Evolutionary conservation across 1,140 invertebrate species (phyloP).

Genomic region (Bombus balteatus): DNA sequence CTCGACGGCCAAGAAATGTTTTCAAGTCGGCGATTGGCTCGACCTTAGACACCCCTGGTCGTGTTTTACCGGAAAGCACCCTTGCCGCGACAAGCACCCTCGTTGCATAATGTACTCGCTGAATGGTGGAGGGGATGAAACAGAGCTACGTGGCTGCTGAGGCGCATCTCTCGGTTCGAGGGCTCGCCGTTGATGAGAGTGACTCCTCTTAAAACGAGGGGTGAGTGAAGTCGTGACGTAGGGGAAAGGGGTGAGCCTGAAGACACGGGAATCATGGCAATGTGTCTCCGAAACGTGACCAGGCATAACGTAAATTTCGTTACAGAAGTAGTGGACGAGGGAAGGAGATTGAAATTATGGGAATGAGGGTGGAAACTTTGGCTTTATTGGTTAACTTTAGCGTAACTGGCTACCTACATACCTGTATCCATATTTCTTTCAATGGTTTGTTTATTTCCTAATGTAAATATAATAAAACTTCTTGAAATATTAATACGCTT

Average conservation of each 20-base stretch:
- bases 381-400: too few relatives aligned
- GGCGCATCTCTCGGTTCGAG: conserved; percentile 51
- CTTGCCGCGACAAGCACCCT: conserved; percentile 61
- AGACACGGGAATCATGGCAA: conserved; percentile 42
- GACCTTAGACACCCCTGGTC: conserved; percentile 50
- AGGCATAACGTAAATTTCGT: conserved; percentile 52
- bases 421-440: too few relatives aligned
- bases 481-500: too few relatives aligned
- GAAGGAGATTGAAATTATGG: not conserved
- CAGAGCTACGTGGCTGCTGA: conserved; percentile 46
- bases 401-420: too few relatives aligned
- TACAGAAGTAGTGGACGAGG: not conserved
- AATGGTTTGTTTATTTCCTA: too few relatives aligned
- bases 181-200: conserved; percentile 51
- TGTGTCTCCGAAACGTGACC: conserved; percentile 61
- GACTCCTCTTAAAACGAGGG: conserved; percentile 19
- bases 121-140: conserved; percentile 50
- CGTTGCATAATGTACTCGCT: conserved; percentile 68
- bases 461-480: too few relatives aligned
- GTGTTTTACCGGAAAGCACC: conserved; percentile 54
- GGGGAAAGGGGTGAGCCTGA: not conserved
- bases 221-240: not conserved
- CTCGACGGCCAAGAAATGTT: conserved; percentile 61
- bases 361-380: too few relatives aligned
- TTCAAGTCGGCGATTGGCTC: conserved; percentile 32